Conservation (phyloP, 2,888 invertebrate species). For the Mesochorus sp. region DNA sequence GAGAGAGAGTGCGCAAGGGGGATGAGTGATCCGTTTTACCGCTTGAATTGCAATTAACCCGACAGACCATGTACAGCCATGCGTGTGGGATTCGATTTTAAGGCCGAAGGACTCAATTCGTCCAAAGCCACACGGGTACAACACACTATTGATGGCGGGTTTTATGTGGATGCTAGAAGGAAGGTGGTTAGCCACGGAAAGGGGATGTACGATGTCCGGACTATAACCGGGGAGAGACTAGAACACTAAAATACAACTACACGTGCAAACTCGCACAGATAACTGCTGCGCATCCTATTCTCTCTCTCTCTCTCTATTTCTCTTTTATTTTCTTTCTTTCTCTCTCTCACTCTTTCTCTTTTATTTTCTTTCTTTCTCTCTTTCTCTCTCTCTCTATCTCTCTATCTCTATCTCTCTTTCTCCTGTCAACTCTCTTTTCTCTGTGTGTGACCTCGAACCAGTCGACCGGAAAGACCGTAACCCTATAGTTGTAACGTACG, state of each 20-base stretch:
- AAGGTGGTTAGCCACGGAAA: constrained; percentile 4
- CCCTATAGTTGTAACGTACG: constrained; percentile 70
- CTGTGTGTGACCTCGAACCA: constrained; percentile 61
- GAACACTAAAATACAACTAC: neutral
- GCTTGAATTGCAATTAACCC: constrained; percentile 64
- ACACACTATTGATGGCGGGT: neutral
- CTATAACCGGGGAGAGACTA: constrained; percentile 25
- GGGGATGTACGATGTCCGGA: constrained; percentile 51
- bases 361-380: neutral
- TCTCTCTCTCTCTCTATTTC: neutral
- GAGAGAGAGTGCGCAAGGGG: neutral
- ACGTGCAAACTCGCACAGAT: neutral
- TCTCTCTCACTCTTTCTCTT: neutral
- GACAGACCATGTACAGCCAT: constrained; percentile 57
- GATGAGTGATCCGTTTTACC: constrained; percentile 56
- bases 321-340: constrained; percentile 21
- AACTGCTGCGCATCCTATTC: too few relatives aligned
- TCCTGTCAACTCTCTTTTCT: constrained; percentile 18
- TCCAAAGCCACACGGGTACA: constrained; percentile 38
- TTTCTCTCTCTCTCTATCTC: constrained; percentile 15
- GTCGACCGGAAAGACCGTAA: constrained; percentile 69
- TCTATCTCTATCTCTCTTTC: neutral
- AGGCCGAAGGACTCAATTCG: constrained; percentile 61
- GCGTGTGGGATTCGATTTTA: constrained; percentile 65
- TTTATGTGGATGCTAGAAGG: neutral